phyloP scores from a whole-genome alignment of 37 sponge, comb jelly and placozoan genomes.

The Axinella damicornis region DNA sequence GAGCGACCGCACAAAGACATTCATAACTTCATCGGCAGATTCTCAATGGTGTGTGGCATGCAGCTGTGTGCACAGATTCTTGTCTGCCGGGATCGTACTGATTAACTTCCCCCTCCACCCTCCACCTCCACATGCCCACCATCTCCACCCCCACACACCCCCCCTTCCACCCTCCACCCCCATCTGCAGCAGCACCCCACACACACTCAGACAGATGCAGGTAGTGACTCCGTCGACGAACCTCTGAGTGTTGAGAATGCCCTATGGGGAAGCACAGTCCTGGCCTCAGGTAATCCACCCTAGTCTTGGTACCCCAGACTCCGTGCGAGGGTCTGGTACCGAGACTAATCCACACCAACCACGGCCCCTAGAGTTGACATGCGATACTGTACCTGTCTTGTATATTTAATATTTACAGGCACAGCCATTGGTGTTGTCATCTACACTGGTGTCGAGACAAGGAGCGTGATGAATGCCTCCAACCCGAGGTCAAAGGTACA shows the following conservation, averaged over 20 bases:
- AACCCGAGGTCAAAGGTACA: slow-evolving; percentile 81
- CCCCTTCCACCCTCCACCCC: neutral
- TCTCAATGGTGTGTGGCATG: slow-evolving; percentile 54
- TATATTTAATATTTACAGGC: slow-evolving; percentile 49
- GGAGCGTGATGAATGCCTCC: slow-evolving; percentile 89
- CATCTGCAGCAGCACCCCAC: too few relatives aligned
- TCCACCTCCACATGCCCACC: neutral
- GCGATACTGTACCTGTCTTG: too few relatives aligned
- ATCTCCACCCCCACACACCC: neutral
- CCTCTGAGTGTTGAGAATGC: slow-evolving; percentile 89
- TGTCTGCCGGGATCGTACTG: neutral
- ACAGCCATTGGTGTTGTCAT: slow-evolving; percentile 85
- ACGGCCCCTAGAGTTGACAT: too few relatives aligned
- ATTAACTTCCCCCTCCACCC: neutral
- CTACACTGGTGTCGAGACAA: slow-evolving; percentile 91
- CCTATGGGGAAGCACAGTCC: slow-evolving; percentile 94
- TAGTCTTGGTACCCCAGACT: neutral
- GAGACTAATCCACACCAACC: too few relatives aligned
- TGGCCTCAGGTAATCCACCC: slow-evolving; percentile 79
- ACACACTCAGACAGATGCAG: slow-evolving; percentile 18
- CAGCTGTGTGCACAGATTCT: too few relatives aligned
- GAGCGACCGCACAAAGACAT: slow-evolving; percentile 89
- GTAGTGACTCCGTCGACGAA: slow-evolving; percentile 60
- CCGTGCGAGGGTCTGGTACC: too few relatives aligned
- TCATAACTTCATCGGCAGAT: slow-evolving; percentile 82